Percentiles rank a stretch among this genome's conserved stretches.
phyloP scores from a whole-genome alignment of 2,113 vertebrate genomes.

The Sturnira hondurensis region DNA sequence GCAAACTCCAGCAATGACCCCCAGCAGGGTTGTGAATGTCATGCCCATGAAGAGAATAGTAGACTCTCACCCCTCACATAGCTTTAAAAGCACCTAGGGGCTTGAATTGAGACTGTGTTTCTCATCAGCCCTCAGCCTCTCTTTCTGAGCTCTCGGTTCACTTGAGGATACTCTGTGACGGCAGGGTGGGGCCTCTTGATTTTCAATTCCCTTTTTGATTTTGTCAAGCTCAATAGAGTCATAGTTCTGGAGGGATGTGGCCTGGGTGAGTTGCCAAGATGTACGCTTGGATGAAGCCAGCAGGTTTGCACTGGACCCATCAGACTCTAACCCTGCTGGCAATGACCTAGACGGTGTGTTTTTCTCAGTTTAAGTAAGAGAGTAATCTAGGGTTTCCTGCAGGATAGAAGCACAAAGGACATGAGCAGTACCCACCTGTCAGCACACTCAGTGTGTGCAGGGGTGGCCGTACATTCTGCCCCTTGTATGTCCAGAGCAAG shows the following conservation, averaged over 20 bases:
- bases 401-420: rapidly evolving
- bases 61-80: rapidly evolving
- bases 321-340: rapidly evolving
- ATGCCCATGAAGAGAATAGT: rapidly evolving
- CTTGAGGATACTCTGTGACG: rapidly evolving
- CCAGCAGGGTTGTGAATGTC: rapidly evolving
- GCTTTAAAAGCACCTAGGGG: rapidly evolving
- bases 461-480: rapidly evolving
- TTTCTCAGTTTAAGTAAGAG: rapidly evolving
- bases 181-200: neutral
- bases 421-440: rapidly evolving
- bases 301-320: rapidly evolving
- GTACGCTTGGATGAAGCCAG: rapidly evolving
- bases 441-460: rapidly evolving
- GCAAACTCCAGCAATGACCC: rapidly evolving
- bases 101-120: rapidly evolving
- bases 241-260: rapidly evolving
- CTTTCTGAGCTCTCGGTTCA: neutral
- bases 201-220: rapidly evolving
- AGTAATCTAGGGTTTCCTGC: rapidly evolving
- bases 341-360: rapidly evolving
- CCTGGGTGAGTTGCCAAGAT: rapidly evolving
- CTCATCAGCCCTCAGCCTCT: neutral
- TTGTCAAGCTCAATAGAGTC: rapidly evolving
- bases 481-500: rapidly evolving